A percentile compares a stretch with the other conserved stretches of the same genome.
Conservation (phyloP, 92 coral and sea anemone genomes). For the Bergia sp. region DNA sequence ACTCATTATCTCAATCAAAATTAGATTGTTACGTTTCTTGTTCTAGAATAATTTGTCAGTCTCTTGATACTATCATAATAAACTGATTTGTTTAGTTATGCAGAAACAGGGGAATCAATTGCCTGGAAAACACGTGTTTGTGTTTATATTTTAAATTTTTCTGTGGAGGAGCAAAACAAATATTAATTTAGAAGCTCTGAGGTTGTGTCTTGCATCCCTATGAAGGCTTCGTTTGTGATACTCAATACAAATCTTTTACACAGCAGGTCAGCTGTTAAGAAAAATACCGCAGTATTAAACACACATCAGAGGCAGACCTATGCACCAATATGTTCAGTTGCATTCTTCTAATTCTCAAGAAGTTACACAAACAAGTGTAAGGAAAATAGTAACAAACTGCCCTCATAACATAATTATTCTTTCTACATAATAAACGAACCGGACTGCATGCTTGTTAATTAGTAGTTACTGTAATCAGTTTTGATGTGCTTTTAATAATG, state of each 20-base stretch:
- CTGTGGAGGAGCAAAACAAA: not conserved
- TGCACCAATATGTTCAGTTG: not conserved
- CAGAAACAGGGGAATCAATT: too few relatives aligned
- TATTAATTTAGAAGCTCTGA: not conserved
- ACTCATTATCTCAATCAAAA: not conserved
- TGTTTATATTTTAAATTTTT: too few relatives aligned
- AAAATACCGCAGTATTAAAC: not conserved
- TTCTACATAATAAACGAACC: not conserved
- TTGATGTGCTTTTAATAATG: too few relatives aligned
- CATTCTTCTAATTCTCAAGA: too few relatives aligned
- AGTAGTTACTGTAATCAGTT: not conserved
- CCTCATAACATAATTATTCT: not conserved
- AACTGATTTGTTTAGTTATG: too few relatives aligned
- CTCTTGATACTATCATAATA: not conserved
- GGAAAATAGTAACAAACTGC: not conserved
- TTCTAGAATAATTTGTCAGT: not conserved
- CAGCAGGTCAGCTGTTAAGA: slow-evolving; percentile 3
- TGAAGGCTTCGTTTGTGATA: not conserved
- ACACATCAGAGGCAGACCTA: not conserved
- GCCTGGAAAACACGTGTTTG: too few relatives aligned
- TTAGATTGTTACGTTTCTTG: not conserved
- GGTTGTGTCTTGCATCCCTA: not conserved
- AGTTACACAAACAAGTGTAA: not conserved
- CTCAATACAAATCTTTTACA: not conserved
- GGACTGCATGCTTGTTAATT: not conserved